Base-by-base conservation (phyloP, 1,140 invertebrate genomes). In the Drosophila bipectinata region DNA sequence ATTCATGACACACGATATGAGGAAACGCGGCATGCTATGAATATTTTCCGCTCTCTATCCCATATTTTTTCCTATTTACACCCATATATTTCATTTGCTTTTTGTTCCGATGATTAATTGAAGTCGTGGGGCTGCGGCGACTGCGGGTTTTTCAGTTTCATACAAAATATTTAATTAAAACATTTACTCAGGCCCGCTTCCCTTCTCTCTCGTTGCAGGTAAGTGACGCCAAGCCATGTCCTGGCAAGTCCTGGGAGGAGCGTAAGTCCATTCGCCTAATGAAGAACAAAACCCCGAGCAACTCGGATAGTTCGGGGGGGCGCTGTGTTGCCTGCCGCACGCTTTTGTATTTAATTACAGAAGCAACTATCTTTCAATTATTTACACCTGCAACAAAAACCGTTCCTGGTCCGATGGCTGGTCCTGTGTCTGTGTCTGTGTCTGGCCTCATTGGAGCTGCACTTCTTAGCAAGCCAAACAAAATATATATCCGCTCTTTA, bases 331-430 rank as follows among this genome's bases (percentile, higher is more conserved):
- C 76, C 34, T 47, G 57, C 57, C 62, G 59, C 57, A 64, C 72
- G 61, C 72, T 76, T 61, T 74, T 73, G 79, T 83, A 90, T 90
- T 90, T 90, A 90, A 90, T 90, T 90, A 87, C 87, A 87, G 60
- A 79, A 87, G 79, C 78, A 90, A 90, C 87, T 87, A 90, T 90
- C 87, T 90, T 90, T 90, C 87, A 90, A 90, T 90, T 90, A 90
- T 90, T 90, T 90, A 90, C 87, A 90, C 79, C 81, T 90, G 82
- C 81, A 79, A 72, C 82, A 82, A 85, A 71, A 87, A 82, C 56
- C 63, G 62, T 51, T 26, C 32, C 62, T 41, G 12, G 4, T 41
- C 14, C 39, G 39, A 37, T n/a, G 39, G 8, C 32, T 10, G 10
- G 7, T 3, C 10, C 26, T 21, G 0, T 14, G 77, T 34, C 26